Evolutionary conservation across 2,113 vertebrate genomes (phyloP).

Genomic region (Epinephelus moara): DNA sequence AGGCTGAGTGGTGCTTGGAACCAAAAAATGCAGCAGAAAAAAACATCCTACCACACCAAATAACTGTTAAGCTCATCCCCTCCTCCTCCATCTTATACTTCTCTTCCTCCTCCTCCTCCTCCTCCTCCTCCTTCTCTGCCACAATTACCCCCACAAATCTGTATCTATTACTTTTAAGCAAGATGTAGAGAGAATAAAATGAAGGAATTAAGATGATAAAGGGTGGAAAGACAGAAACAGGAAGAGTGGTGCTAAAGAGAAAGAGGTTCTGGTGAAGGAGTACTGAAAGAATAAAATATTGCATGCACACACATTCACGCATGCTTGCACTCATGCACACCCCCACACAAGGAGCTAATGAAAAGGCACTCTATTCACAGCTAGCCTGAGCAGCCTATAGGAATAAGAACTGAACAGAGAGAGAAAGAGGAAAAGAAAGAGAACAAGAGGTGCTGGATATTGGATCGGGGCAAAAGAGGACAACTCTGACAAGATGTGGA

Average conservation of each 20-base stretch:
- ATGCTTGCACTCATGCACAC: slow-evolving; percentile 3
- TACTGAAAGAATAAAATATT: slow-evolving; percentile 9
- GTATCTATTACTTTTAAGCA: slow-evolving; percentile 21
- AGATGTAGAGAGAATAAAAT: slow-evolving; percentile 13
- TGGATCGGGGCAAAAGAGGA: slow-evolving; percentile 58
- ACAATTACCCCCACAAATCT: slow-evolving; percentile 34
- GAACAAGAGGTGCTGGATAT: slow-evolving; percentile 49
- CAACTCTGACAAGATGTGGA: slow-evolving; percentile 66
- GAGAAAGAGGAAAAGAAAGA: background rate
- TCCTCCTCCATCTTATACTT: slow-evolving; percentile 13
- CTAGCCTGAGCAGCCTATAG: background rate
- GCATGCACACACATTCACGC: slow-evolving; percentile 2
- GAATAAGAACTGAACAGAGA: slow-evolving; percentile 13
- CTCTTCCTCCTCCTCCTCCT: slow-evolving; percentile 6
- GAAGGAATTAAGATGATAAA: background rate
- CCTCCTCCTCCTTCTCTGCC: background rate
- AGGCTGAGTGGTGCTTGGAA: slow-evolving; percentile 32
- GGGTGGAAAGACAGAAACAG: slow-evolving; percentile 3
- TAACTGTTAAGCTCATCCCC: slow-evolving; percentile 46
- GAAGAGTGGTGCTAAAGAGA: background rate
- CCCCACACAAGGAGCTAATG: slow-evolving; percentile 31
- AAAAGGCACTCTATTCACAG: slow-evolving; percentile 26
- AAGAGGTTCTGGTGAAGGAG: background rate
- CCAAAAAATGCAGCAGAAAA: slow-evolving; percentile 11
- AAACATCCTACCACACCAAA: slow-evolving; percentile 5